phyloP scores from a whole-genome alignment of 2,888 invertebrate genomes.

The Corbicula japonica region DNA sequence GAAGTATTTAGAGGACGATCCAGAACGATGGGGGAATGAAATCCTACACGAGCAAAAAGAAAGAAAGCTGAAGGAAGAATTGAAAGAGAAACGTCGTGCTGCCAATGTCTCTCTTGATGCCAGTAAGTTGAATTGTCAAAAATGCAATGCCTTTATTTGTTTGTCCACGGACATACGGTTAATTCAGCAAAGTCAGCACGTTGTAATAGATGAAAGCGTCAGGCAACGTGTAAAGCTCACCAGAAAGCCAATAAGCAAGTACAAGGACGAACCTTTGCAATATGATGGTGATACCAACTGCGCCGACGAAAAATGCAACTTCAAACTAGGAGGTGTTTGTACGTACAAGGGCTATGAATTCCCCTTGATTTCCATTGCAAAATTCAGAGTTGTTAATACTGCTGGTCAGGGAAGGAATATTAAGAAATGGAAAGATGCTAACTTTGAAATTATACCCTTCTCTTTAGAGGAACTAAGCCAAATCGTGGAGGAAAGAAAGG shows the following conservation, averaged over 20 bases:
- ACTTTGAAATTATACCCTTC: constrained; percentile 45
- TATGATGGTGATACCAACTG: constrained; percentile 48
- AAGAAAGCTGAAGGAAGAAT: constrained; percentile 42
- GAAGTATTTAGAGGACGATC: constrained; percentile 38
- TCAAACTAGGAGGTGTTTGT: constrained; percentile 51
- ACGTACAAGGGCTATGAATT: constrained; percentile 44
- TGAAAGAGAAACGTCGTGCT: constrained; percentile 50
- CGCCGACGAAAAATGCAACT: constrained; percentile 27
- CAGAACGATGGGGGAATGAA: constrained; percentile 40
- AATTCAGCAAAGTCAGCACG: constrained; percentile 69
- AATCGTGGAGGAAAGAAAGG: constrained; percentile 9
- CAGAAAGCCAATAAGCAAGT: constrained; percentile 9
- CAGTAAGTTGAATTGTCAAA: constrained; percentile 67
- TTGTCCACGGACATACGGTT: constrained; percentile 69
- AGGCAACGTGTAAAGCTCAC: constrained; percentile 9
- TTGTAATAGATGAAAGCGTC: constrained; percentile 65
- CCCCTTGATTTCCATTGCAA: constrained; percentile 56
- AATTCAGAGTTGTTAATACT: constrained; percentile 37
- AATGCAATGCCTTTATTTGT: constrained; percentile 72
- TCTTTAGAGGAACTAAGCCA: constrained; percentile 30
- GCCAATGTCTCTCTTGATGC: not conserved
- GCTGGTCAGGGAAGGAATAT: constrained; percentile 19
- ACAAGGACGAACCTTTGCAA: constrained; percentile 30
- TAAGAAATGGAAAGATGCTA: constrained; percentile 64
- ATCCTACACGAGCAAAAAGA: constrained; percentile 57